These are phyloP conservation scores for Cercocebus atys DNA, from an alignment of 2,113 vertebrate species.

Conservation along the genomic window DNA sequence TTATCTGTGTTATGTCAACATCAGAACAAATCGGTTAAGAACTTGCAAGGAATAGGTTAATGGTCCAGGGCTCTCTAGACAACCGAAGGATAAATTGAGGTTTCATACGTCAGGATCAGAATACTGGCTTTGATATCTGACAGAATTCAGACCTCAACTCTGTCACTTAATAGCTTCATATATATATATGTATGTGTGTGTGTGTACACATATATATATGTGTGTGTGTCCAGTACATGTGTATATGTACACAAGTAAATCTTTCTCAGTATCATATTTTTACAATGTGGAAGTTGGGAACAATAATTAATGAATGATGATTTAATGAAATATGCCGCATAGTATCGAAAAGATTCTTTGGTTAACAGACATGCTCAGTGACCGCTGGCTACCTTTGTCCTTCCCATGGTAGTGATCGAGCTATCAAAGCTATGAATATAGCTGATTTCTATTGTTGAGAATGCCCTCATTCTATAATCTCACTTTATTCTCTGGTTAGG, in stretches of 20 bases:
- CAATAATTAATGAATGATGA: not conserved
- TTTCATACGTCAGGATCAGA: not conserved
- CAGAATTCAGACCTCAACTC: not conserved
- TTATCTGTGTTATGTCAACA: constrained; percentile 45
- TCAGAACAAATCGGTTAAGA: constrained; percentile 14
- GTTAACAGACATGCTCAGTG: not conserved
- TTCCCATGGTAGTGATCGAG: not conserved
- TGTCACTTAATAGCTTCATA: not conserved
- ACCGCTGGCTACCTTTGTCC: not conserved
- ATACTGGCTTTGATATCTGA: not conserved
- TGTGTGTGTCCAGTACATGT: too few species aligned
- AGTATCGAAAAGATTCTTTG: not conserved
- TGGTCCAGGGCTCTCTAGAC: not conserved
- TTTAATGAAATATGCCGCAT: not conserved
- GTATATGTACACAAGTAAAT: not conserved
- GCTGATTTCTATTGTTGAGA: not conserved
- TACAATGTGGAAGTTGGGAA: not conserved
- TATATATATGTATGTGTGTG: too few species aligned
- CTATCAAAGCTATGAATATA: not conserved
- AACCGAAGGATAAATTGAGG: not conserved
- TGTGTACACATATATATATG: too few species aligned
- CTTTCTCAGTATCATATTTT: not conserved
- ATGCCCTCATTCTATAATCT: not conserved
- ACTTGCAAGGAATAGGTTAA: constrained; percentile 9
- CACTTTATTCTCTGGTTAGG: not conserved